These are phyloP conservation scores for Pipa parva DNA, from an alignment of 2,113 vertebrate genomes.

Conservation along the genomic window DNA sequence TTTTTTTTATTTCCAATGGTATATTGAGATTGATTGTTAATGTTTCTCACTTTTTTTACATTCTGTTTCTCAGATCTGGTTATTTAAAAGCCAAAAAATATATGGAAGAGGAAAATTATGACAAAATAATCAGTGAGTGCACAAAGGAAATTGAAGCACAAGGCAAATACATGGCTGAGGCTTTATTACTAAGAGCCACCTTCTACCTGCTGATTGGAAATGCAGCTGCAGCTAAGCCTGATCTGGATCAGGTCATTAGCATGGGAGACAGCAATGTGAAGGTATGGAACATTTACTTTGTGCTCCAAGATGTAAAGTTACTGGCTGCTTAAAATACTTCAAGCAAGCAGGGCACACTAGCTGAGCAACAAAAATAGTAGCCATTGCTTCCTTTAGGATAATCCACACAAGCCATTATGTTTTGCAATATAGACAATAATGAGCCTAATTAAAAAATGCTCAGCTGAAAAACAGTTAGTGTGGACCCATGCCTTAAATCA, in stretches of 20 bases:
- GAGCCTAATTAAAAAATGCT: no score
- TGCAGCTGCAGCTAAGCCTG: conserved; percentile 86
- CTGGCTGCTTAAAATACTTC: no score
- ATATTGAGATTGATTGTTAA: no score
- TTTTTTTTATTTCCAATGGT: not conserved
- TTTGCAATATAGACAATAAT: no score
- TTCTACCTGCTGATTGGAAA: conserved; percentile 97
- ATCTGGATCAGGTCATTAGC: conserved; percentile 90
- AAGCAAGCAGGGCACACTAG: no score
- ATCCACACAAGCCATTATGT: no score
- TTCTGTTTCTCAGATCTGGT: conserved; percentile 67
- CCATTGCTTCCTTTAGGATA: no score
- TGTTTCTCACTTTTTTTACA: not conserved
- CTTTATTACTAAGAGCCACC: conserved; percentile 88
- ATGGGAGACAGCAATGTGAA: conserved; percentile 91
- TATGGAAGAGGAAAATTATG: conserved; percentile 99
- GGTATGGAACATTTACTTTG: conserved; percentile 58
- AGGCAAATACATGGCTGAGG: conserved; percentile 87
- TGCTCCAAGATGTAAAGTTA: no score
- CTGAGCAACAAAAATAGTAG: no score
- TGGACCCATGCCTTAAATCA: no score
- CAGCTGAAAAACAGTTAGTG: no score
- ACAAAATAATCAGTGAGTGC: conserved; percentile 98
- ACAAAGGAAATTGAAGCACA: conserved; percentile 91
- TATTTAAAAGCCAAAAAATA: conserved; percentile 97